Percentiles rank a stretch among this genome's conserved stretches.
Conservation (phyloP, 2,888 invertebrate genomes). For the Rhopalosiphum nymphaeae region DNA sequence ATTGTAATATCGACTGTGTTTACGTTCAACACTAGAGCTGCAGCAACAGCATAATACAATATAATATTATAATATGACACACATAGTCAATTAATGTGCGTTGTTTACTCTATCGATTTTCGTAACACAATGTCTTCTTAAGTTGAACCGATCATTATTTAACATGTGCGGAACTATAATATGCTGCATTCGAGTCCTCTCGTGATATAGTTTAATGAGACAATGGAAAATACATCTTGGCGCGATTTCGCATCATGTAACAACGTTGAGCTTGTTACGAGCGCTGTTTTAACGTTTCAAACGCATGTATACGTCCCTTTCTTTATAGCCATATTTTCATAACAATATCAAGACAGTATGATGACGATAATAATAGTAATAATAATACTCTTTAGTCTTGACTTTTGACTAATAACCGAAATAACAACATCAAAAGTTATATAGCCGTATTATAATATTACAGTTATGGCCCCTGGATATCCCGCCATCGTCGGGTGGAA, state of each 20-base stretch:
- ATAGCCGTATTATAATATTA: background rate
- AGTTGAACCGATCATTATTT: slow-evolving; percentile 20
- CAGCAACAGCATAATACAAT: background rate
- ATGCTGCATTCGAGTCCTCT: background rate
- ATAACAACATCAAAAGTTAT: slow-evolving; percentile 10
- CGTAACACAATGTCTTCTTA: slow-evolving; percentile 14
- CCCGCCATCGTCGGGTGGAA: background rate
- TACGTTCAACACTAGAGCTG: no score
- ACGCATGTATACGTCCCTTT: background rate
- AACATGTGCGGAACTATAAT: background rate
- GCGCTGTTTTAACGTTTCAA: background rate
- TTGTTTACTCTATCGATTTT: background rate
- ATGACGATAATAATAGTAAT: background rate
- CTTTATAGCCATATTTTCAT: slow-evolving; percentile 12
- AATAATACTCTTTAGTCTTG: slow-evolving; percentile 15
- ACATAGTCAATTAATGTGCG: background rate
- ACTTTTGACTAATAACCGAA: slow-evolving; percentile 12
- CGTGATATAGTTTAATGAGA: background rate
- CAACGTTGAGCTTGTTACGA: slow-evolving; percentile 1
- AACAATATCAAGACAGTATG: background rate
- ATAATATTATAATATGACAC: background rate
- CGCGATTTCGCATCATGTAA: background rate
- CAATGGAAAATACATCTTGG: slow-evolving; percentile 7
- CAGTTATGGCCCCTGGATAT: background rate
- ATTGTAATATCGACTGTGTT: background rate